phyloP scores from a whole-genome alignment of 2,113 vertebrate species.

The Mellivora capensis region DNA sequence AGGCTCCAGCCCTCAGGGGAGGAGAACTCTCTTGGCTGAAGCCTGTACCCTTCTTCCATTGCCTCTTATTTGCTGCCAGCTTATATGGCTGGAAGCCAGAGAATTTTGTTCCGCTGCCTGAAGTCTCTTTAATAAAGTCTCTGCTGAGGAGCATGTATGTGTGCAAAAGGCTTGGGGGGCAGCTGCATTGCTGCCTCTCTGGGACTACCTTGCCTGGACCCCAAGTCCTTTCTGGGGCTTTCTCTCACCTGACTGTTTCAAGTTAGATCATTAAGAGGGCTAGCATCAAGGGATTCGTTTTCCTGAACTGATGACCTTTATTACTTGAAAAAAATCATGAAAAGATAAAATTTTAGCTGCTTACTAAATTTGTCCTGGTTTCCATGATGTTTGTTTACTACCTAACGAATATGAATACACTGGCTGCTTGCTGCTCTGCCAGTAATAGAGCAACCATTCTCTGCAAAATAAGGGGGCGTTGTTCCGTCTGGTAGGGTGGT shows the following conservation, averaged over 20 bases:
- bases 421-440: neutral
- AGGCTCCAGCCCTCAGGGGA: neutral
- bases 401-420: neutral
- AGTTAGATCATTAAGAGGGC: neutral
- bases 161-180: neutral
- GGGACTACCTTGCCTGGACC: neutral
- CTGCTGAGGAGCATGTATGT: neutral
- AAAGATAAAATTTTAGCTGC: neutral
- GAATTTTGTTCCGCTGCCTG: neutral
- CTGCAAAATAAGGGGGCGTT: neutral
- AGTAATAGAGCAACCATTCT: neutral
- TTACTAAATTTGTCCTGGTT: neutral
- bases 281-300: neutral
- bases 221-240: neutral
- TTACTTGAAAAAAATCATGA: neutral
- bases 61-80: neutral
- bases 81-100: neutral
- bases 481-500: neutral
- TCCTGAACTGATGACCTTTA: neutral
- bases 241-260: neutral
- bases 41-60: neutral
- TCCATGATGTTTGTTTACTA: neutral
- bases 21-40: neutral
- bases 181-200: fast-evolving
- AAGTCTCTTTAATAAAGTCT: neutral